Evolutionary conservation across 1,140 invertebrate genomes (phyloP).

Genomic region (Brachionus asplanchnoidis): DNA sequence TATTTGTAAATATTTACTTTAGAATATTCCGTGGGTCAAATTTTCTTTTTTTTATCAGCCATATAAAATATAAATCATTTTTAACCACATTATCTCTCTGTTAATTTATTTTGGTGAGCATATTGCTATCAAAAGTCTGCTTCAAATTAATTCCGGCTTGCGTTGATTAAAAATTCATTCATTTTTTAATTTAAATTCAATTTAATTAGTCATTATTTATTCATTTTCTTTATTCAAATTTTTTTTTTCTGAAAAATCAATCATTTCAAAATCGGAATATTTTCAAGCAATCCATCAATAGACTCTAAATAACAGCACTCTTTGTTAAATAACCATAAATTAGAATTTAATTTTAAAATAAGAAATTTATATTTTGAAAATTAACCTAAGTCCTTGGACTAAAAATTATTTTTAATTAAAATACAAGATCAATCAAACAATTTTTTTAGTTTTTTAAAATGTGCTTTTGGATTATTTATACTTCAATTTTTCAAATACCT

Average conservation of each 20-base stretch:
- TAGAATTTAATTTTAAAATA: too few relatives aligned
- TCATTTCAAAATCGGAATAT: background rate
- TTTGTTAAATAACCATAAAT: too few relatives aligned
- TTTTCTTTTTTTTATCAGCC: background rate
- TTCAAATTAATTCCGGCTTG: background rate
- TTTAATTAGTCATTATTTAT: background rate
- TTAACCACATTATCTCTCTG: background rate
- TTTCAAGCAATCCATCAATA: too few relatives aligned
- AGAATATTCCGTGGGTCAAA: background rate
- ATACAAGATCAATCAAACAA: background rate
- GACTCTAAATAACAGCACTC: too few relatives aligned
- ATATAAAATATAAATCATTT: background rate
- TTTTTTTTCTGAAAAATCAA: background rate
- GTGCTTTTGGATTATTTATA: background rate
- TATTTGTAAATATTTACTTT: slow-evolving; percentile 6
- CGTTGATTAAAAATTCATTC: background rate
- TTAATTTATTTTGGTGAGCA: background rate
- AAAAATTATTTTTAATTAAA: background rate
- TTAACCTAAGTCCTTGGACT: background rate
- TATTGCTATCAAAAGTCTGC: background rate
- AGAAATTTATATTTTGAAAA: background rate
- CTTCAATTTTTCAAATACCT: background rate
- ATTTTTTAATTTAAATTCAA: background rate
- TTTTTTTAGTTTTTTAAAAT: background rate
- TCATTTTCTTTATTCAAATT: background rate